Evolutionary conservation across 2,113 vertebrate genomes (phyloP).

Genomic region (Otis tarda): DNA sequence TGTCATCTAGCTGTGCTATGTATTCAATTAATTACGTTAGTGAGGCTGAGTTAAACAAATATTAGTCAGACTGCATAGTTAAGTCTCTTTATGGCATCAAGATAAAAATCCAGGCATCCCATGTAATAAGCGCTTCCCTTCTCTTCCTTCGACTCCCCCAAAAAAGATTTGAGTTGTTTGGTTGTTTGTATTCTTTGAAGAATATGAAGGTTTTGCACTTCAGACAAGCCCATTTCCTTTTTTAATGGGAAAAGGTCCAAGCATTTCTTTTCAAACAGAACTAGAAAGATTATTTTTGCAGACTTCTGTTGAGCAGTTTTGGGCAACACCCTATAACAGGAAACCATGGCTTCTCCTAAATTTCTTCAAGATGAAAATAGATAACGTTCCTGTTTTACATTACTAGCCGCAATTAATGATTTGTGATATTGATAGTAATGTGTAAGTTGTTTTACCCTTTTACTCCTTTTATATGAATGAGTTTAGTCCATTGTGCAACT

Average conservation of each 20-base stretch:
- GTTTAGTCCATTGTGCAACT: neutral
- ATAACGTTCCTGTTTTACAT: constrained; percentile 79
- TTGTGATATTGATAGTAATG: constrained; percentile 69
- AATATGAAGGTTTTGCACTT: constrained; percentile 36
- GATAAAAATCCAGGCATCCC: constrained; percentile 45
- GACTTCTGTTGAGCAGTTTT: constrained; percentile 81
- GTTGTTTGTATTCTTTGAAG: constrained; percentile 60
- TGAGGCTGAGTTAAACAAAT: constrained; percentile 48
- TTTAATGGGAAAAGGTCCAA: constrained; percentile 74
- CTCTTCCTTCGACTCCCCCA: neutral
- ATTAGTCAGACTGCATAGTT: constrained; percentile 38
- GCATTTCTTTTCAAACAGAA: constrained; percentile 77
- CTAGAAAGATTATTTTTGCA: constrained; percentile 88
- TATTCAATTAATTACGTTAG: constrained; percentile 54
- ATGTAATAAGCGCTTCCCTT: neutral
- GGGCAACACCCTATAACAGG: constrained; percentile 88
- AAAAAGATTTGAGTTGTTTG: neutral
- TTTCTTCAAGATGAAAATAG: constrained; percentile 87
- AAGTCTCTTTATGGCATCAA: neutral
- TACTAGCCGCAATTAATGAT: constrained; percentile 74
- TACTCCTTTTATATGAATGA: constrained; percentile 27
- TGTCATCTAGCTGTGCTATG: constrained; percentile 37
- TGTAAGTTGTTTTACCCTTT: constrained; percentile 70
- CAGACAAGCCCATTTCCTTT: constrained; percentile 75
- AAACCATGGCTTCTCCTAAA: constrained; percentile 86